Evolutionary conservation across 2,113 vertebrate species (phyloP).

Genomic region (Phoenicopterus ruber): DNA sequence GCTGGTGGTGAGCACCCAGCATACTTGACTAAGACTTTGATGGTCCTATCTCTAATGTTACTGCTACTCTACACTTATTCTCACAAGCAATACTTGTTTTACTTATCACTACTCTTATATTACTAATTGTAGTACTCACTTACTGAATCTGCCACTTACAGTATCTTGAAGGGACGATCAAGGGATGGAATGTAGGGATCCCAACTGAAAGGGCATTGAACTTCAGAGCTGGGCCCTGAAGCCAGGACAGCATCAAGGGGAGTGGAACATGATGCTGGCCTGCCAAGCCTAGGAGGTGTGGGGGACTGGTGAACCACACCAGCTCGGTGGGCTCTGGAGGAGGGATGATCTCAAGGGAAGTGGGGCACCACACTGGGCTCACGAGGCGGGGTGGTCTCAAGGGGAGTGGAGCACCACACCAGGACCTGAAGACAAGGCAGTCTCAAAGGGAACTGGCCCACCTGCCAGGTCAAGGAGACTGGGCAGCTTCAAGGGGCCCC

Average conservation of each 20-base stretch:
- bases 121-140: background rate
- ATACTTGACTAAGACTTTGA: background rate
- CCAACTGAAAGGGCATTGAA: background rate
- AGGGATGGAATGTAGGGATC: background rate
- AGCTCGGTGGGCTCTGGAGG: background rate
- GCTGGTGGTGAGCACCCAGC: background rate
- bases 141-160: background rate
- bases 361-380: background rate
- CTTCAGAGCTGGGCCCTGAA: background rate
- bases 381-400: background rate
- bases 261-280: background rate
- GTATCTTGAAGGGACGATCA: background rate
- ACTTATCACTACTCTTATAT: background rate
- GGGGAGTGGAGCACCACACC: background rate
- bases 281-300: background rate
- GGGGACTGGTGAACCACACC: background rate
- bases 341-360: background rate
- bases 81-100: background rate
- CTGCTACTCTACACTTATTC: no score
- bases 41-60: background rate
- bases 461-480: background rate
- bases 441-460: background rate
- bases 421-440: background rate
- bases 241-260: background rate
- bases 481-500: background rate